Percentiles rank a stretch among this genome's conserved stretches.
These are phyloP conservation scores for Benitochromis conjunctus DNA, from an alignment of 2,113 vertebrate species.

Conservation along the genomic window DNA sequence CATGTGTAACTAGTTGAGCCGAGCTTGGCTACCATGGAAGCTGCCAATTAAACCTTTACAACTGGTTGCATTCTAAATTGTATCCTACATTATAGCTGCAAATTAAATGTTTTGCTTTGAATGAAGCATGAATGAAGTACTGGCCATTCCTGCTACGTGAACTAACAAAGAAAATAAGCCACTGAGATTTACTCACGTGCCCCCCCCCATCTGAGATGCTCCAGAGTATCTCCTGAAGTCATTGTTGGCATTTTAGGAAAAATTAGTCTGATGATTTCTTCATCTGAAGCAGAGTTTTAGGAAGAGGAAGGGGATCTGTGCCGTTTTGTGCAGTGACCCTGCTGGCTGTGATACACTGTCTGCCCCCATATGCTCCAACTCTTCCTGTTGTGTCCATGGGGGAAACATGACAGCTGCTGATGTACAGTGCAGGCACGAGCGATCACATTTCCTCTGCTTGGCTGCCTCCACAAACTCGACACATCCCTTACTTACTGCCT, in stretches of 20 bases:
- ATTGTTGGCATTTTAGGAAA: background rate
- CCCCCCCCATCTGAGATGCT: background rate
- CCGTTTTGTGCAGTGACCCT: slow-evolving; percentile 1
- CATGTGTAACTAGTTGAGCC: background rate
- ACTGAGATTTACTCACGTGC: background rate
- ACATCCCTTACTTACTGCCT: slow-evolving; percentile 42
- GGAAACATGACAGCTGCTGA: slow-evolving; percentile 59
- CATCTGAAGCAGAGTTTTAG: background rate
- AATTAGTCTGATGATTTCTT: background rate
- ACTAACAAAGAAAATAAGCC: background rate
- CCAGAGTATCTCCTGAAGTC: background rate
- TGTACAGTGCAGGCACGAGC: slow-evolving; percentile 35
- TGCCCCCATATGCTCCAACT: slow-evolving; percentile 27
- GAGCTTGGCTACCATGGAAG: background rate
- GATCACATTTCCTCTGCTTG: slow-evolving; percentile 30
- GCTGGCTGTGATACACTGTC: slow-evolving; percentile 29
- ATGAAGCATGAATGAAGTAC: slow-evolving; percentile 30
- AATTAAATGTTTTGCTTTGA: slow-evolving; percentile 1
- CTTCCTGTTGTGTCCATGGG: slow-evolving; percentile 37
- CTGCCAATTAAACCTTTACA: background rate
- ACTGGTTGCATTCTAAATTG: slow-evolving; percentile 47
- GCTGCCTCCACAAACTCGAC: slow-evolving; percentile 44
- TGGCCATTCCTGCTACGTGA: slow-evolving; percentile 35
- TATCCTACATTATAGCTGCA: background rate
- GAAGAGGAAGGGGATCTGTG: background rate